Conservation (phyloP, 2,113 vertebrate species). For the Datnioides undecimradiatus region DNA sequence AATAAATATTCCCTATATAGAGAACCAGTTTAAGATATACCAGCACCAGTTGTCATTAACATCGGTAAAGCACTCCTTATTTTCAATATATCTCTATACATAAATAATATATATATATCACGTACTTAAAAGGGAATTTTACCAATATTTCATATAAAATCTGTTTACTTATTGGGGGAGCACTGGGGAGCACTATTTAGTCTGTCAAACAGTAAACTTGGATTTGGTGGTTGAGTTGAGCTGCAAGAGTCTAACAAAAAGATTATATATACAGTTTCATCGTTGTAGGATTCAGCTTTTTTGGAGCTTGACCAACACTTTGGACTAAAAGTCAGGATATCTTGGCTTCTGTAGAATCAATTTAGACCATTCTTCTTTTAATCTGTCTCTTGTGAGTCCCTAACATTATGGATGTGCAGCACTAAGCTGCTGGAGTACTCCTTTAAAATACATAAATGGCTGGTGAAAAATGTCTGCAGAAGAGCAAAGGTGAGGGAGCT, state of each 20-base stretch:
- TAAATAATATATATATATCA: neutral
- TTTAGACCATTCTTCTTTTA: slow-evolving; percentile 26
- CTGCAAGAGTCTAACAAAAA: slow-evolving; percentile 1
- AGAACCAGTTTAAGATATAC: neutral
- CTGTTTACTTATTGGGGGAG: neutral
- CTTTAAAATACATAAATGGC: slow-evolving; percentile 49
- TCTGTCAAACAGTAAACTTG: neutral
- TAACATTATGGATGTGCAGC: slow-evolving; percentile 26
- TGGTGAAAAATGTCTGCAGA: slow-evolving; percentile 30
- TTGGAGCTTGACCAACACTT: slow-evolving; percentile 21
- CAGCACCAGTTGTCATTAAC: neutral
- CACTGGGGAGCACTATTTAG: neutral
- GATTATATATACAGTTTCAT: slow-evolving; percentile 19
- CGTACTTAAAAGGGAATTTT: neutral
- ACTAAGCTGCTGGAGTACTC: slow-evolving; percentile 15
- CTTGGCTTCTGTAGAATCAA: slow-evolving; percentile 25
- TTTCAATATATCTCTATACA: no score
- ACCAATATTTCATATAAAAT: neutral
- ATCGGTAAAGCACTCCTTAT: neutral
- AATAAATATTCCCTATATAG: neutral
- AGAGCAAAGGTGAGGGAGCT: neutral
- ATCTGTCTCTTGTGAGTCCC: slow-evolving; percentile 32
- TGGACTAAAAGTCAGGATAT: slow-evolving; percentile 17
- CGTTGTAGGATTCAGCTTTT: slow-evolving; percentile 17
- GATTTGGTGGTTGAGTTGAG: neutral